Evolutionary conservation across 2,797 vertebrate genomes (phyloP).

Genomic region (Enoplosus armatus): DNA sequence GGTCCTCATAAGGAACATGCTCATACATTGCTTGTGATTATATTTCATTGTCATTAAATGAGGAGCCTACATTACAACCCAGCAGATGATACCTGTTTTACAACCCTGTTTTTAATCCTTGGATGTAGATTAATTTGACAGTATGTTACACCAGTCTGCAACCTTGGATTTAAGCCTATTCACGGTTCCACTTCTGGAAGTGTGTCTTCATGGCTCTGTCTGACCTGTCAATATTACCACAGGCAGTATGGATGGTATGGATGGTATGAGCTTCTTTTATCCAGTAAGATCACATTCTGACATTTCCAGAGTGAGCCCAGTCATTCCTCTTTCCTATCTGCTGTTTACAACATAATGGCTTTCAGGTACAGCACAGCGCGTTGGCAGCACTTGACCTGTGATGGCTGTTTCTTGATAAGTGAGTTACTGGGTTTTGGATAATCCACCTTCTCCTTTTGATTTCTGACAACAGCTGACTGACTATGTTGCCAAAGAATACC

Average conservation of each 20-base stretch:
- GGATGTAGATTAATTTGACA: neutral
- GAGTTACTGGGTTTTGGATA: neutral
- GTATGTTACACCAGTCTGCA: neutral
- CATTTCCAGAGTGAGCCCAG: constrained; percentile 2
- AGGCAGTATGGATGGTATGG: neutral
- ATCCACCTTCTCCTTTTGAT: neutral
- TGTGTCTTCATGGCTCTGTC: neutral
- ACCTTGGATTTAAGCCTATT: neutral
- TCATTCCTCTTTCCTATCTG: constrained; percentile 39
- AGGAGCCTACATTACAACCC: neutral
- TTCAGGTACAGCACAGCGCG: constrained; percentile 5
- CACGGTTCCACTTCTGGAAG: neutral
- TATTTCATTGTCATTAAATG: neutral
- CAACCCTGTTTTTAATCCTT: neutral
- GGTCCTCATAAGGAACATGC: neutral
- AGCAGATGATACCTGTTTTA: neutral
- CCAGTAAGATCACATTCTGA: neutral
- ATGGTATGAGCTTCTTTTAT: neutral
- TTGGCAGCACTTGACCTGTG: constrained; percentile 27
- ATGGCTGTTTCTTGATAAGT: constrained; percentile 9
- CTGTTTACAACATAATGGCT: constrained; percentile 76
- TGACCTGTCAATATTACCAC: neutral
- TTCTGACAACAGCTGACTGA: neutral
- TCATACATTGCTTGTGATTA: neutral
- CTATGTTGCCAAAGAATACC: neutral